phyloP scores from a whole-genome alignment of 2,888 invertebrate genomes.

The Drosophila anomelani region DNA sequence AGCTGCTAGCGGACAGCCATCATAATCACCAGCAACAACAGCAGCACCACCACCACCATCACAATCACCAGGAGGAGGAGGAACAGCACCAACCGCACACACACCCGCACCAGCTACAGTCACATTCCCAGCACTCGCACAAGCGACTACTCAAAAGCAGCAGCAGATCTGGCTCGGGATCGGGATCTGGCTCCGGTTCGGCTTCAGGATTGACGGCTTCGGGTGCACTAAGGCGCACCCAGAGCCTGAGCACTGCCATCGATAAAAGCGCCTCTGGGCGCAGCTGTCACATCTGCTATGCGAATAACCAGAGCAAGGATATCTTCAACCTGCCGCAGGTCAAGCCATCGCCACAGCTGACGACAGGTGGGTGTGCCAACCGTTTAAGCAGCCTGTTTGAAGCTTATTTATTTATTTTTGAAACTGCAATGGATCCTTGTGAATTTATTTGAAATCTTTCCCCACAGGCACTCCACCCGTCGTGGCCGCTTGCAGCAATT shows the following conservation, averaged over 20 bases:
- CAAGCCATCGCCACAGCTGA: conserved; percentile 48
- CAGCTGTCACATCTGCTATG: conserved; percentile 84
- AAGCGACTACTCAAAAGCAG: conserved; percentile 58
- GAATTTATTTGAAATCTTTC: too few species aligned
- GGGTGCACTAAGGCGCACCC: conserved; percentile 79
- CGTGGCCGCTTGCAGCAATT: conserved; percentile 70
- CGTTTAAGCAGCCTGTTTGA: neutral
- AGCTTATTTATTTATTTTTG: neutral
- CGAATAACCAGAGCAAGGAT: conserved; percentile 83
- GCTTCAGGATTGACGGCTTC: neutral
- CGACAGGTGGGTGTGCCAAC: conserved; percentile 25
- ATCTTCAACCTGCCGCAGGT: conserved; percentile 81
- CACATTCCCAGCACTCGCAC: conserved; percentile 61
- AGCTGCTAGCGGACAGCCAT: conserved; percentile 37
- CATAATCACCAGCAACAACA: conserved; percentile 43
- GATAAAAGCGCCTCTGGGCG: conserved; percentile 82
- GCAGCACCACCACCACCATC: conserved; percentile 39
- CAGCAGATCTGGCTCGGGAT: conserved; percentile 16
- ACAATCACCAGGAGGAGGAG: conserved; percentile 16
- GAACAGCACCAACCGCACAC: conserved; percentile 4
- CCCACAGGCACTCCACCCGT: conserved; percentile 26
- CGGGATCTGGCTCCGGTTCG: conserved; percentile 7
- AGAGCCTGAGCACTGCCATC: conserved; percentile 83
- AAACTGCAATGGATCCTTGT: too few species aligned
- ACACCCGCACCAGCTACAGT: conserved; percentile 33